Evolutionary conservation across 2,888 invertebrate genomes (phyloP), one percentile per base, ranked within the genome.

Genomic region (Metopia argyrocephala): DNA sequence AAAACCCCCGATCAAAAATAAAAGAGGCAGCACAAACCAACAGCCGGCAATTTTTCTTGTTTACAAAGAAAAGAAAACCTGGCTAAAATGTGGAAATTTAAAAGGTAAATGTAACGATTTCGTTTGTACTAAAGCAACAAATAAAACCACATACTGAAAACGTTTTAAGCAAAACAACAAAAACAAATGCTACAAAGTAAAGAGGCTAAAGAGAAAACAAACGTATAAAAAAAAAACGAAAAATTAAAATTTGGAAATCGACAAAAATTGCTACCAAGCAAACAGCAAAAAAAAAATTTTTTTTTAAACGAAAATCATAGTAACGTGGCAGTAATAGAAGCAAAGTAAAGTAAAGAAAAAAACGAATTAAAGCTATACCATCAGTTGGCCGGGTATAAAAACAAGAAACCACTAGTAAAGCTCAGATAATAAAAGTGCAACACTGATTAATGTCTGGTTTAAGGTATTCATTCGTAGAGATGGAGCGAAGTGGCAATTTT

Each of bases 371-470:
- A 45, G 27, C 9, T 46, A 27, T 23, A 54, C 52, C 59, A 66
- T 66, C 59, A 66, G 23, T 50, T 62, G 62, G 25, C 15, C 7
- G 54, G 27, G 74, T 57, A 64, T 56, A 66, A 65, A 64, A 61
- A 50, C 2, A 12, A 38, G 61, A 70, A 78, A 76, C 75, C 78
- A 28, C 82, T 78, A 64, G 65, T 71, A 82, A 79, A 76, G 71
- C 69, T 50, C 54, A 76, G 82, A 76, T 62, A 82, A 79, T 79
- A 82, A 82, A 82, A 79, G 68, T 71, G 66, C 79, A 78, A 79
- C 82, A 66, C 82, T 78, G 82, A 82, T 82, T 82, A 82, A 82
- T 79, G 82, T 70, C 38, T 46, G 61, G 69, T 48, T 76, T 31
- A n/a, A n/a, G n/a, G n/a, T n/a, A n/a, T n/a, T n/a, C n/a, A n/a